These are phyloP conservation scores for Perodicticus potto DNA, from an alignment of 2,797 vertebrate genomes.

Conservation along the genomic window DNA sequence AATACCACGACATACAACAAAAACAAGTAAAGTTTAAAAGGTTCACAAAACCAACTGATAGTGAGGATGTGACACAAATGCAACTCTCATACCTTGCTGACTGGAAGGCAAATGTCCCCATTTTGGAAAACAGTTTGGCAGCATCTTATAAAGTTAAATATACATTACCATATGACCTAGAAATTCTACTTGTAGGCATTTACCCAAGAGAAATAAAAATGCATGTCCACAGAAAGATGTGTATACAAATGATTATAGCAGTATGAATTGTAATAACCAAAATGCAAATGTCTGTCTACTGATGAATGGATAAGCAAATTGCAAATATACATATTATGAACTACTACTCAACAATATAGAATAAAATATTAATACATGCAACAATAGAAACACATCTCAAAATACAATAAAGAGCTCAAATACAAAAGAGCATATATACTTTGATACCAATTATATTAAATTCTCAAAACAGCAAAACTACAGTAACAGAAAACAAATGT, in stretches of 20 bases:
- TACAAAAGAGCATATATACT: background rate
- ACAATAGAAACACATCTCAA: constrained; percentile 3
- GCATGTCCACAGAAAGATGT: background rate
- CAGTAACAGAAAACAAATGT: background rate
- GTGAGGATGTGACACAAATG: background rate
- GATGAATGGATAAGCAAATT: constrained; percentile 9
- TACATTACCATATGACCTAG: background rate
- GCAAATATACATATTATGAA: background rate
- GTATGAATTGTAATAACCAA: background rate
- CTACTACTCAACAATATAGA: constrained; percentile 12
- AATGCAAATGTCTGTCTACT: background rate
- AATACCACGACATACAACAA: background rate
- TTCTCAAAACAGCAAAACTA: background rate
- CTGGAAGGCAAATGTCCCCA: background rate
- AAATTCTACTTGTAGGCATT: constrained; percentile 15
- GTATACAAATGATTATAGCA: background rate
- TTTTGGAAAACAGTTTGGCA: background rate
- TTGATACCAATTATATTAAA: background rate
- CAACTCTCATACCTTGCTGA: background rate
- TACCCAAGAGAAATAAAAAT: constrained; percentile 39
- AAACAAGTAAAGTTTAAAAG: constrained; percentile 23
- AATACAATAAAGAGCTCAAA: background rate
- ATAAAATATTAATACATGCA: background rate
- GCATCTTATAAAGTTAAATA: background rate
- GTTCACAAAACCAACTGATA: background rate